These are phyloP conservation scores for Paedocypris sp. DNA, from an alignment of 2,113 vertebrate species.

Conservation along the genomic window DNA sequence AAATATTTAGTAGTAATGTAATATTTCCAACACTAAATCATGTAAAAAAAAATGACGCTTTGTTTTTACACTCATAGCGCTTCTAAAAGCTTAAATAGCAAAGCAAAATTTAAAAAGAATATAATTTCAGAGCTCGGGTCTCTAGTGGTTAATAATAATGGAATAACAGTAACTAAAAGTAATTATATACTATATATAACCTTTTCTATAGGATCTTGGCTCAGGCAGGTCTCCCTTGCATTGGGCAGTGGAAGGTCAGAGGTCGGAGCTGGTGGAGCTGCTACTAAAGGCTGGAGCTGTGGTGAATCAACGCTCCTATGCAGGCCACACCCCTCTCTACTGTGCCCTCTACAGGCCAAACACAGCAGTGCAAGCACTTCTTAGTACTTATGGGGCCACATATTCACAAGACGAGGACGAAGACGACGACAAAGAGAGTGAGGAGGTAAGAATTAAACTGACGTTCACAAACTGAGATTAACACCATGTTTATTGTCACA, in stretches of 20 bases:
- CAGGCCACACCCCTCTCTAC: constrained; percentile 60
- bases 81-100: too few relatives aligned
- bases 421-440: constrained; percentile 34
- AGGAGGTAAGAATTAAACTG: background rate
- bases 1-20: too few relatives aligned
- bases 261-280: constrained; percentile 44
- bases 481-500: background rate
- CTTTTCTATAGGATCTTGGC: constrained; percentile 54
- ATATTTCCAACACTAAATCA: too few relatives aligned
- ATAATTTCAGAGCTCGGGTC: too few relatives aligned
- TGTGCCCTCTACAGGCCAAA: constrained; percentile 56
- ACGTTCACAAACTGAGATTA: background rate
- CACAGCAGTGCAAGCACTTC: constrained; percentile 45
- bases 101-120: too few relatives aligned
- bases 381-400: constrained; percentile 51
- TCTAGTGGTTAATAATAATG: too few relatives aligned
- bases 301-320: constrained; percentile 52
- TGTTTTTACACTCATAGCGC: too few relatives aligned
- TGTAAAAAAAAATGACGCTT: too few relatives aligned
- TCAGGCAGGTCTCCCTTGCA: constrained; percentile 67
- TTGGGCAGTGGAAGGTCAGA: constrained; percentile 64
- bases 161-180: too few relatives aligned
- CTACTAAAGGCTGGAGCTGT: constrained; percentile 49
- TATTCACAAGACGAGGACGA: constrained; percentile 36
- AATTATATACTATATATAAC: too few relatives aligned